Base-by-base conservation (phyloP, 2,113 vertebrate genomes). In the Deroptyus accipitrinus region DNA sequence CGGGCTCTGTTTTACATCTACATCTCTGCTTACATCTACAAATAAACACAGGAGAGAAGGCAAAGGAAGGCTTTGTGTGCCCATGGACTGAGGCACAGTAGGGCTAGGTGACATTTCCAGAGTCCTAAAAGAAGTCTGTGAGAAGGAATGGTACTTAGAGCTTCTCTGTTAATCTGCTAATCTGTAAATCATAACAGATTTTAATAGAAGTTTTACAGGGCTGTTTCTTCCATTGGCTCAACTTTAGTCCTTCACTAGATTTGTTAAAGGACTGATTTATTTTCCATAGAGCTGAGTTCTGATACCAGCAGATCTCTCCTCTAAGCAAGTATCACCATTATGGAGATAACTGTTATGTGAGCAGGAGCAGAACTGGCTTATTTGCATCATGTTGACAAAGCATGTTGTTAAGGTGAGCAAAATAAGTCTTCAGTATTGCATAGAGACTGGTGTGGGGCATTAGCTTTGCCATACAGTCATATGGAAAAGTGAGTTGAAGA, bases 341-440 rank as follows among this genome's bases (percentile, higher is more conserved):
- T 1, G 0, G 30, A n/a, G n/a, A 15, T 63, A 80, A 59, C 11
- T 0, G 1, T 82, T 59, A 25, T 0, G 2, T 35, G 22, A 68
- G 48, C 1, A 1, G 35, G 52, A 80, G 52, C 17, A 73, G 85
- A 83, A 55, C 13, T 41, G 63, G 6, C 22, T 51, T 30, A 3
- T 67, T 90, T 18, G 1, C 48, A 2, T 77, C 1, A 2, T 23
- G 31, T 63, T 93, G 31, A 46, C 37, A 39, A 44, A 54, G 41
- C 0, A 1, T 5, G 20, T 44, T 48, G 28, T 24, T 46, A 46
- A 74, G 33, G 55, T 70, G 76, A 89, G 33, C 44, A n/a, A 54
- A 80, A 19, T 27, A 42, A 54, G 59, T 77, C 9, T 4, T 4
- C 9, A 14, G 59, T 70, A 0, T 35, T n/a, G 30, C 30, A n/a